Percentiles rank a stretch among this genome's conserved stretches.
These are phyloP conservation scores for Odobenus rosmarus DNA, from an alignment of 2,113 vertebrate species.

Conservation along the genomic window DNA sequence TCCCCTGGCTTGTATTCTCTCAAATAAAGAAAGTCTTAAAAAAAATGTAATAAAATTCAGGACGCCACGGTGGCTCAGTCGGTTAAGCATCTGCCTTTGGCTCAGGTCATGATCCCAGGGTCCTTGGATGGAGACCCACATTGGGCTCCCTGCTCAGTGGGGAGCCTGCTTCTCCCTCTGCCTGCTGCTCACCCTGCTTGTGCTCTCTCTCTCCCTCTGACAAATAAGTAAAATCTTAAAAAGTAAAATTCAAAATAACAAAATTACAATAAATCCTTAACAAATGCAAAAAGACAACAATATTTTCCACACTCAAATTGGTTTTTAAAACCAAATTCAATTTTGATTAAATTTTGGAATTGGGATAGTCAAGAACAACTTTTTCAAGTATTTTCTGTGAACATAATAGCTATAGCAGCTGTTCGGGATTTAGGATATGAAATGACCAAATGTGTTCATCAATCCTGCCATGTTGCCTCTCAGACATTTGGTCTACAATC, in stretches of 20 bases:
- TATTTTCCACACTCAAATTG: neutral
- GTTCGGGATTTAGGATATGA: neutral
- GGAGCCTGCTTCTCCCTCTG: neutral
- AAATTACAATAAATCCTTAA: slow-evolving; percentile 24
- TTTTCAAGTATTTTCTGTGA: neutral
- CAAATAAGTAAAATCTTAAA: neutral
- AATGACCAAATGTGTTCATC: neutral
- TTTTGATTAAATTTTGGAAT: neutral
- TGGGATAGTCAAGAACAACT: neutral
- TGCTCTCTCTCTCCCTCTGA: neutral
- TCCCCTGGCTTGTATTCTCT: neutral
- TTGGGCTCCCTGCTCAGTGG: neutral
- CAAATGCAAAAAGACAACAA: neutral
- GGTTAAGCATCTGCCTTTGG: neutral
- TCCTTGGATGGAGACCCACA: neutral
- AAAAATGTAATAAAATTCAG: too few species aligned
- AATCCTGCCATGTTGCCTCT: neutral
- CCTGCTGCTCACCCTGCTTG: neutral
- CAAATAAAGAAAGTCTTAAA: too few species aligned
- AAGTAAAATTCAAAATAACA: slow-evolving; percentile 38
- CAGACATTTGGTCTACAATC: neutral
- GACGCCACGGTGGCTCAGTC: neutral
- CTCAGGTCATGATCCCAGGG: neutral
- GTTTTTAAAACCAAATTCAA: slow-evolving; percentile 49
- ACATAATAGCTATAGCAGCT: neutral